These are phyloP conservation scores for Tragulus kanchil DNA, from an alignment of 2,113 vertebrate species.

Conservation along the genomic window DNA sequence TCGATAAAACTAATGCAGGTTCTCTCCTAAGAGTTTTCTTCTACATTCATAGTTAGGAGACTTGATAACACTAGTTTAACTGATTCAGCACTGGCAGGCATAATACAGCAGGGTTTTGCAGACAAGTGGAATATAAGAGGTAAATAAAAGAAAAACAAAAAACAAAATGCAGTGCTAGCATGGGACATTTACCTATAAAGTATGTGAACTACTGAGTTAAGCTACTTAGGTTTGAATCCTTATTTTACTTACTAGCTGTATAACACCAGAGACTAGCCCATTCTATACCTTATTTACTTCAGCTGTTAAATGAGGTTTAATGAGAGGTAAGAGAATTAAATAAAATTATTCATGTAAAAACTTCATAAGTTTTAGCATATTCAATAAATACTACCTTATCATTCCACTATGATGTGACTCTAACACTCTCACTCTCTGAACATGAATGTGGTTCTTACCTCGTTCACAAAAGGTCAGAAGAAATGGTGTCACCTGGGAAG, in stretches of 20 bases:
- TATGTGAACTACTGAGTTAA: neutral
- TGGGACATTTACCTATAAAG: neutral
- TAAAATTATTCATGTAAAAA: neutral
- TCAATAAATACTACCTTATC: neutral
- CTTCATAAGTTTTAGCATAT: conserved; percentile 5
- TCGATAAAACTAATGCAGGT: conserved; percentile 82
- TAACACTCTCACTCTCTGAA: neutral
- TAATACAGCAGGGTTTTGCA: conserved; percentile 14
- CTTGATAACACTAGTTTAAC: conserved; percentile 74
- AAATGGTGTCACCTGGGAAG: conserved; percentile 9
- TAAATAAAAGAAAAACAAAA: neutral
- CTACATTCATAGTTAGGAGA: conserved; percentile 71
- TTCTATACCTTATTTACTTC: neutral
- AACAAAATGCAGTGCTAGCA: neutral
- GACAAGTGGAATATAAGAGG: neutral
- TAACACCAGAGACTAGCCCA: neutral
- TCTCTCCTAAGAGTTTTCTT: conserved; percentile 81
- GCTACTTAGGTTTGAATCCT: neutral
- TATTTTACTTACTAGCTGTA: neutral
- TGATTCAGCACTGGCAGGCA: conserved; percentile 71
- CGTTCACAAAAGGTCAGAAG: neutral
- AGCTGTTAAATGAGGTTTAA: conserved; percentile 26
- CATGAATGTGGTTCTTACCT: neutral
- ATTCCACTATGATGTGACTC: neutral
- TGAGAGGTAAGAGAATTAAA: neutral